These are phyloP conservation scores for Volucella inflata DNA, from an alignment of 2,888 invertebrate species.

Conservation along the genomic window DNA sequence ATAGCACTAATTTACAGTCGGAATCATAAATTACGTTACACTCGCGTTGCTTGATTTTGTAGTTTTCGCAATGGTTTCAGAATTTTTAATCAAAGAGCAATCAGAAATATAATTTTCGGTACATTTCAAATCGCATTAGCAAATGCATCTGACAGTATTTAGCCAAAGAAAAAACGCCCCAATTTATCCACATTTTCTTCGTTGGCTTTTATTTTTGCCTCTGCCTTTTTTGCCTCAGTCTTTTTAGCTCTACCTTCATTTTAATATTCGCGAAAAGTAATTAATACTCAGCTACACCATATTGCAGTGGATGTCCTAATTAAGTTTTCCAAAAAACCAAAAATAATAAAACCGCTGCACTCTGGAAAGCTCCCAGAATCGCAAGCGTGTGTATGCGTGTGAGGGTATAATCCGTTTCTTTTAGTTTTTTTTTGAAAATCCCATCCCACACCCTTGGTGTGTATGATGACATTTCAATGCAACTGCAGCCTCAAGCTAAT, in stretches of 20 bases:
- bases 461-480: conserved; percentile 64
- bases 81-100: too few relatives aligned
- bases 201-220: background rate
- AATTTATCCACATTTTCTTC: conserved; percentile 14
- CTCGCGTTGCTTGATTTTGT: too few relatives aligned
- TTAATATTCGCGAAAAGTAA: conserved; percentile 69
- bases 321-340: conserved; percentile 42
- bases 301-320: conserved; percentile 59
- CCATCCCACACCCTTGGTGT: background rate
- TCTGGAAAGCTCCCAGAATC: background rate
- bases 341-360: background rate
- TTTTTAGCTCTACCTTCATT: conserved; percentile 11
- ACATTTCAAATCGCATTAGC: too few relatives aligned
- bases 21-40: too few relatives aligned
- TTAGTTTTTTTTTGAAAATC: conserved; percentile 37
- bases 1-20: too few relatives aligned
- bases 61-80: too few relatives aligned
- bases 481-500: conserved; percentile 59
- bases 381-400: conserved; percentile 28
- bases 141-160: too few relatives aligned
- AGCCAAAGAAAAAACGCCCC: background rate
- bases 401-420: conserved; percentile 51
- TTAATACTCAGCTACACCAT: conserved; percentile 61
- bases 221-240: background rate
- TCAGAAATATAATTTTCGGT: too few relatives aligned